Base-by-base conservation (phyloP, 92 coral and sea anemone species). In the Umimayanthus chanpuru region DNA sequence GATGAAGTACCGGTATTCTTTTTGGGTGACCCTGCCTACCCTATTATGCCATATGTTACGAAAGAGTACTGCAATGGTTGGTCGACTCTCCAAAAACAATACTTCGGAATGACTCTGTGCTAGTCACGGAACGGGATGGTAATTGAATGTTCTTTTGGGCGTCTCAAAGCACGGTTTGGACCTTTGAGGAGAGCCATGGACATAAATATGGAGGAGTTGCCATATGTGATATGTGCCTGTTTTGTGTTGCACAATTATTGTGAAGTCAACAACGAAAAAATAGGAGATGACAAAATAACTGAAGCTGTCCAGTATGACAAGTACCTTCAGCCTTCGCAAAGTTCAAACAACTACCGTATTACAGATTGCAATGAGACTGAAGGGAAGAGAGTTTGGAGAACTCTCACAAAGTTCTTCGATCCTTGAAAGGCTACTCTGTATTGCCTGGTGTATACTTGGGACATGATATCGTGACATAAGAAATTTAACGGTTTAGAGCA, bases 21-120 rank as follows among this genome's bases (percentile, higher is more conserved):
- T 11, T 20, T 21, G 25, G 67, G 67, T 5, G 67, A 61, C 25
- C 67, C 67, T 18, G 67, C 67, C 25, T 61, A 61, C 67, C 67
- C 67, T 18, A 16, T 89, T 7, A 91, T 93, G 88, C 93, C 92
- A 20, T 94, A 90, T 77, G 23, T 93, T 9, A 92, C 92, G 94
- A 94, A 94, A 74, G 96, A 93, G 89, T 91, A 93, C 26, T 26
- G 90, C 58, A 91, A 89, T 89, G 95, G 95, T 4, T 92, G 92
- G 39, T 71, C 92, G 38, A 88, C 86, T 7, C 44, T 56, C 23
- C 55, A 79, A n/a, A 86, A 88, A 26, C 87, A 68, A 68, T 83
- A 84, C 77, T 84, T 84, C 44, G 87, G 87, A 70, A 30, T 68
- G 87, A 67, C 44, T 12, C 75, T 84, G 15, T 88, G 89, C 56